Evolutionary conservation across 1,140 invertebrate species (phyloP), one percentile per base, ranked within the genome.

Genomic region (Eupeodes corollae): DNA sequence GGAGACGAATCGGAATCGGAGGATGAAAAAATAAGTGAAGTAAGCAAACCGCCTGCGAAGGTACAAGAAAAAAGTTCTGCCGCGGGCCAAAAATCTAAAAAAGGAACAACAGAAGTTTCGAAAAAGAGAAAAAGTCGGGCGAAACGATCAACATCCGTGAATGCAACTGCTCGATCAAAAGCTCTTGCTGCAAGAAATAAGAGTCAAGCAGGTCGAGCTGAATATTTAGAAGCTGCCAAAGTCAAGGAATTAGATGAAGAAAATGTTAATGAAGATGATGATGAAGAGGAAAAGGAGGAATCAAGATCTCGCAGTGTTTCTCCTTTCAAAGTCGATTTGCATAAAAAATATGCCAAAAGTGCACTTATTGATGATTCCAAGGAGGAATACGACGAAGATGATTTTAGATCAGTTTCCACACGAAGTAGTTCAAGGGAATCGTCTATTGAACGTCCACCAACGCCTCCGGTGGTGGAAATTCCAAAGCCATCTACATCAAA

Each of bases 281-380:
- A 45, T 11, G 32, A 14, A 9, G 45, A 48, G 6, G 46, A 50
- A 16, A 57, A 55, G 12, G 54, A 55, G 51, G 52, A 42, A 30
- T 54, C 54, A 1, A 15, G 56, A 30, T 61, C 56, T 12, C 57
- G 60, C 32, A 65, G 63, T 46, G 63, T 63, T 60, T 66, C 63
- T 3, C 63, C 63, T 6, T 68, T 67, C 21, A 68, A 68, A 44
- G 65, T 68, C 48, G 65, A 68, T 66, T 56, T 68, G 21, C 65
- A 68, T 49, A 66, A 68, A 43, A 68, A 68, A 64, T 68, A 68
- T 60, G 66, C 65, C 39, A 66, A 68, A 60, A 67, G 65, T 57
- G 65, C 65, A 35, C 59, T 65, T 46, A 71, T 64, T 44, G 63
- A 66, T 52, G 63, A 66, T 63, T 56, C 66, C 41, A 60, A 58